Percentiles rank a stretch among this genome's conserved stretches.
Conservation (phyloP, 2,113 vertebrate genomes). For the Equus quagga region DNA sequence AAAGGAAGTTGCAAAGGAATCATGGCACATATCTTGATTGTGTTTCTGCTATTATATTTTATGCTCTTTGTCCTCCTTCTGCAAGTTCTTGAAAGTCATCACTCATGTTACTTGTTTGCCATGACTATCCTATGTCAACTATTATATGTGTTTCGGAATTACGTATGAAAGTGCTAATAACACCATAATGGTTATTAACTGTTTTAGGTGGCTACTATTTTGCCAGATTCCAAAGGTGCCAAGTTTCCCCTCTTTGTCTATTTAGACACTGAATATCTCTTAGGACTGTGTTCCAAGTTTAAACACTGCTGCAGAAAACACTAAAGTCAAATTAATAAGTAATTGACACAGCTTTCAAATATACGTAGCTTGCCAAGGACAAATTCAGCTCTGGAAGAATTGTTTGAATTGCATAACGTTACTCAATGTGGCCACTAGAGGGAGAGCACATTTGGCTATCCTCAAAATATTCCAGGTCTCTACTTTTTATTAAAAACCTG, state of each 20-base stretch:
- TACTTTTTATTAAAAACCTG: neutral
- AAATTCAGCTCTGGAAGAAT: neutral
- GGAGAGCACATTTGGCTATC: constrained; percentile 6
- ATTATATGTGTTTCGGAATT: constrained; percentile 6
- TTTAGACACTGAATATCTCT: neutral
- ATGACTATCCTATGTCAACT: neutral
- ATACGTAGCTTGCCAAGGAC: neutral
- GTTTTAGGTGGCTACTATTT: neutral
- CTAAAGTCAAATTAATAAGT: neutral
- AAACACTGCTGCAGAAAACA: neutral
- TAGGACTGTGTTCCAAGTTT: neutral
- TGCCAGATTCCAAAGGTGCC: neutral
- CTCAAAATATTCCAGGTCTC: neutral
- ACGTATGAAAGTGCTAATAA: neutral
- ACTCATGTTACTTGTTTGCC: neutral
- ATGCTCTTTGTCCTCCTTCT: neutral
- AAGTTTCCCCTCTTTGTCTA: neutral
- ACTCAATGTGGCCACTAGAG: constrained; percentile 65
- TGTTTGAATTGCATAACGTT: neutral
- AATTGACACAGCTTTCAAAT: neutral
- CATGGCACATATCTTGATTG: neutral
- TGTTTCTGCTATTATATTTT: neutral
- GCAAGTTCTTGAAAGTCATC: neutral
- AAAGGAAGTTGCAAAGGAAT: constrained; percentile 23
- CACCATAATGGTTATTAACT: neutral